Evolutionary conservation across 1,140 invertebrate species (phyloP), one percentile per base, ranked within the genome.

Genomic region (Papilio polyxenes): DNA sequence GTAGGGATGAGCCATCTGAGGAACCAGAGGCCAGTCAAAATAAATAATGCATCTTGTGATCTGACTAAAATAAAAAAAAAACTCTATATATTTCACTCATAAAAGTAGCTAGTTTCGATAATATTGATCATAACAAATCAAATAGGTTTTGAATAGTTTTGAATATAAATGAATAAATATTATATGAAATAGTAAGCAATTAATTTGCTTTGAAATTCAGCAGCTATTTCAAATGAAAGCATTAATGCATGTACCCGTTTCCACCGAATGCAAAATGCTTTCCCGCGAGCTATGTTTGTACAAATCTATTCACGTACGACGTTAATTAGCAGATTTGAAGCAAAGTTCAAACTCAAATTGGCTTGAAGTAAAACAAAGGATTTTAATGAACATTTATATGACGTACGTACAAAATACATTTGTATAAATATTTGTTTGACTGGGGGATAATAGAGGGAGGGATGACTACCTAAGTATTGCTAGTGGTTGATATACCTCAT

Each of bases 281-380:
- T 31, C 23, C 62, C 62, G 62, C 62, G 23, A 17, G 62, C 62
- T 31, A 65, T 31, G 62, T 65, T 65, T 65, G 62, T 65, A 31
- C 23, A 65, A 65, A 65, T 37, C 62, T 65, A 65, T 65, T 65
- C 62, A 65, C 23, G 23, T 65, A 65, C 62, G 13, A 65, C 62
- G 62, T 65, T 65, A 65, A 65, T 65, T 65, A 65, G 62, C 62
- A 65, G 23, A 37, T 31, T 65, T 65, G 10, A 65, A 65, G 23
- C 62, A 65, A 65, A 65, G 62, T 65, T 65, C 62, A 65, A 65
- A 65, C 23, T 65, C 23, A 65, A 65, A 65, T 65, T 65, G 23
- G 23, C 62, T 65, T 65, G 62, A 31, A 65, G 23, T 31, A 65
- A 65, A 65, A 31, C 62, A 65, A 65, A 65, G 20, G 7, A n/a